These are phyloP conservation scores for Eulemur rubriventer DNA, from an alignment of 2,797 vertebrate genomes.

Conservation along the genomic window DNA sequence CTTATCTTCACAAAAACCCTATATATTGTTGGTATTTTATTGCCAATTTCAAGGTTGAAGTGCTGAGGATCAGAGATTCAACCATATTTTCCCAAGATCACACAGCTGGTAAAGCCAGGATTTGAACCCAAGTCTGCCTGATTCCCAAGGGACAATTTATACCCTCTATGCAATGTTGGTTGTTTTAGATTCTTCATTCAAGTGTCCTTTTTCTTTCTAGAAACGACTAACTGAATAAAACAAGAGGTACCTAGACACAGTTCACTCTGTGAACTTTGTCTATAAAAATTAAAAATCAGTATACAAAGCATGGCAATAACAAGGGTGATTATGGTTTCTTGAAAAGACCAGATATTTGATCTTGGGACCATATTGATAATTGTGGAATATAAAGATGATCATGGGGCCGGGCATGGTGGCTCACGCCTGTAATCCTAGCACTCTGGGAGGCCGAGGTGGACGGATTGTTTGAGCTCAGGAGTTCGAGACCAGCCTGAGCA, in stretches of 20 bases:
- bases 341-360: not conserved
- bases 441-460: too few species aligned
- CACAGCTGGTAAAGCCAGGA: not conserved
- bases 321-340: not conserved
- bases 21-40: not conserved
- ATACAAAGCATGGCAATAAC: not conserved
- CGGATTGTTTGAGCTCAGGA: too few species aligned
- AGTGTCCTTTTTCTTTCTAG: not conserved
- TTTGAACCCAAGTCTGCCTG: not conserved
- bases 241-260: not conserved
- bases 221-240: conserved; percentile 9
- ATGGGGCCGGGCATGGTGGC: too few species aligned
- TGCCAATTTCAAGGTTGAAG: conserved; percentile 10
- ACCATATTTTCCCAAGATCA: not conserved
- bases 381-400: not conserved
- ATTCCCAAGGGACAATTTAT: not conserved
- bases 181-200: not conserved
- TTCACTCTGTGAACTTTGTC: not conserved
- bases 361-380: not conserved
- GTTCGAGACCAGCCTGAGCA: too few species aligned
- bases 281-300: not conserved
- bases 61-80: not conserved
- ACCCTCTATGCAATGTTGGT: not conserved
- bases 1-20: not conserved
- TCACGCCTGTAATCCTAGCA: too few species aligned